A percentile compares a stretch with the other conserved stretches of the same genome.
Evolutionary conservation across 2,113 vertebrate genomes (phyloP).

Genomic region (Cavia porcellus): DNA sequence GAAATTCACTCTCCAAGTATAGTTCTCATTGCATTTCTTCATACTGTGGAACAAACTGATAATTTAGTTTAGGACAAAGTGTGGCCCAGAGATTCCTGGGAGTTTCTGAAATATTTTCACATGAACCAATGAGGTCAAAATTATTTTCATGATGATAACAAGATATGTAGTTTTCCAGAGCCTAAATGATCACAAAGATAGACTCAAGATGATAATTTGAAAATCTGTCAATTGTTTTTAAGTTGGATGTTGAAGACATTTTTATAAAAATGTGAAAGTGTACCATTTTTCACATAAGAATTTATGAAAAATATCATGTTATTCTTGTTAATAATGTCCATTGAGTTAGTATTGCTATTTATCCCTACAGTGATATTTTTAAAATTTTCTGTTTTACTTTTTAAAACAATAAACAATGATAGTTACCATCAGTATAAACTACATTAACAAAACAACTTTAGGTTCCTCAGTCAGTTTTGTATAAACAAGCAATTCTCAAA

Average conservation of each 20-base stretch:
- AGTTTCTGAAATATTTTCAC: neutral
- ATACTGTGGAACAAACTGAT: neutral
- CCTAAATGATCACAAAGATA: neutral
- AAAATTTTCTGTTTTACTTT: neutral
- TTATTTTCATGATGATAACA: neutral
- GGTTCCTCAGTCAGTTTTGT: neutral
- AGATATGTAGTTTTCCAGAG: neutral
- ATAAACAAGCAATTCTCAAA: neutral
- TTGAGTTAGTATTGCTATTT: neutral
- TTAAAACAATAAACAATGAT: neutral
- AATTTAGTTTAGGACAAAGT: neutral
- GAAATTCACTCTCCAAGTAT: neutral
- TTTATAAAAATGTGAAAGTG: neutral
- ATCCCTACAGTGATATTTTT: neutral
- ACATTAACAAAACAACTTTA: neutral
- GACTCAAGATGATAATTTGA: neutral
- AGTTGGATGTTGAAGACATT: neutral
- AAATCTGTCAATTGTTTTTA: neutral
- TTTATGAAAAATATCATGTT: neutral
- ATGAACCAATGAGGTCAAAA: neutral
- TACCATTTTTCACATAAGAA: neutral
- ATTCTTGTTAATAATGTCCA: neutral
- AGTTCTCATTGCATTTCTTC: neutral
- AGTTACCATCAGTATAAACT: neutral
- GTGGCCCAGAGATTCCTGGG: neutral